Percentiles rank a stretch among this genome's conserved stretches.
Conservation (phyloP, 2,113 vertebrate species). For the Sturnira hondurensis region DNA sequence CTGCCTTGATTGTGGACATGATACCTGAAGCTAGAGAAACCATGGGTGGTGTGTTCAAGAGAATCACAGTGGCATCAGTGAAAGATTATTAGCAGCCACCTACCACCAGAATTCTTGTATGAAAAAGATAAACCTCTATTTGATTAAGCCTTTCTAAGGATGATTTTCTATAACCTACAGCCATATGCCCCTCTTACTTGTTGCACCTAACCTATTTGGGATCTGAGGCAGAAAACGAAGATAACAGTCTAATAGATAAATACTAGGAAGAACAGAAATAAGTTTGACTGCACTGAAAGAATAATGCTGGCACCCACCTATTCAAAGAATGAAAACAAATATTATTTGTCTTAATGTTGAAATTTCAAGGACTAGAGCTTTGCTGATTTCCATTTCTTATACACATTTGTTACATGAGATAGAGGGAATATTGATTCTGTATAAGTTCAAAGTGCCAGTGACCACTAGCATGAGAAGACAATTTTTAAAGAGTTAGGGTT, state of each 20-base stretch:
- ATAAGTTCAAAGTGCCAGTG: not conserved
- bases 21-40: not conserved
- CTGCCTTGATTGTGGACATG: not conserved
- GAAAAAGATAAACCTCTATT: conserved; percentile 14
- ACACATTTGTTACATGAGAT: not conserved
- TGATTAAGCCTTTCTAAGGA: not conserved
- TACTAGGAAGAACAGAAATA: not conserved
- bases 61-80: not conserved
- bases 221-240: not conserved
- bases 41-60: not conserved
- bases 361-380: not conserved
- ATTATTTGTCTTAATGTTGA: not conserved
- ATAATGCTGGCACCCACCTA: not conserved
- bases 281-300: not conserved
- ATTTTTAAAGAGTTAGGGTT: not conserved
- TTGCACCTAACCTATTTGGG: not conserved
- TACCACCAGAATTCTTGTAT: not conserved
- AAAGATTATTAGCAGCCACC: not conserved
- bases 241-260: not conserved
- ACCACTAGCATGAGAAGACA: not conserved
- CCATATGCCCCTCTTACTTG: not conserved
- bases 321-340: not conserved
- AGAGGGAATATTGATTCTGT: not conserved
- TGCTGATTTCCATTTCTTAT: not conserved
- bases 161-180: not conserved